Evolutionary conservation across 1,140 invertebrate genomes (phyloP).

Genomic region (Pseudomyrmex flavicornis): DNA sequence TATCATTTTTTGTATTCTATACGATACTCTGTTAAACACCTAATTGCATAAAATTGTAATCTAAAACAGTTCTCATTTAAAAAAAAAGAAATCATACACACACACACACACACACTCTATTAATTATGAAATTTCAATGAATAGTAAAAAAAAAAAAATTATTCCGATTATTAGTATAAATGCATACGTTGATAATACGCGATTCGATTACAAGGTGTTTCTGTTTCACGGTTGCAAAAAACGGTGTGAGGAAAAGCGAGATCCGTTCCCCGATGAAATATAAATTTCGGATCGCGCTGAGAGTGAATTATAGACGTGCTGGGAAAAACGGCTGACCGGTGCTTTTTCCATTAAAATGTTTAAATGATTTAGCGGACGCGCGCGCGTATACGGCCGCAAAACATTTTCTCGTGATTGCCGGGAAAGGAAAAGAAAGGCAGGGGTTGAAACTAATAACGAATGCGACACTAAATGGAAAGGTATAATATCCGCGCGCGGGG

Average conservation of each 20-base stretch:
- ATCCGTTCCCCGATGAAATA: conserved; percentile 52
- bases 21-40: too few relatives aligned
- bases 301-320: conserved; percentile 46
- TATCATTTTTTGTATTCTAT: too few relatives aligned
- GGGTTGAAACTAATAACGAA: conserved; percentile 46
- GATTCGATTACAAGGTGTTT: conserved; percentile 33
- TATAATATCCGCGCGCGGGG: conserved; percentile 39
- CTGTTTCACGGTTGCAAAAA: conserved; percentile 6
- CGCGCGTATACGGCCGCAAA: conserved; percentile 11
- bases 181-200: neutral
- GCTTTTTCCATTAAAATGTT: conserved; percentile 60
- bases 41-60: too few relatives aligned
- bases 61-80: neutral
- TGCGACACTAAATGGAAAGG: conserved; percentile 57
- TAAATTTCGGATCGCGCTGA: conserved; percentile 40
- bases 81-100: conserved; percentile 7
- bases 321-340: conserved; percentile 43
- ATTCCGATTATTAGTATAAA: neutral
- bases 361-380: conserved; percentile 53
- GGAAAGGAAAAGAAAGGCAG: neutral
- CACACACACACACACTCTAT: neutral
- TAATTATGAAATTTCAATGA: neutral
- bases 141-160: neutral
- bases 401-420: conserved; percentile 36
- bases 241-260: neutral